phyloP scores from a whole-genome alignment of 1,140 invertebrate genomes.

The Theocolax elegans region DNA sequence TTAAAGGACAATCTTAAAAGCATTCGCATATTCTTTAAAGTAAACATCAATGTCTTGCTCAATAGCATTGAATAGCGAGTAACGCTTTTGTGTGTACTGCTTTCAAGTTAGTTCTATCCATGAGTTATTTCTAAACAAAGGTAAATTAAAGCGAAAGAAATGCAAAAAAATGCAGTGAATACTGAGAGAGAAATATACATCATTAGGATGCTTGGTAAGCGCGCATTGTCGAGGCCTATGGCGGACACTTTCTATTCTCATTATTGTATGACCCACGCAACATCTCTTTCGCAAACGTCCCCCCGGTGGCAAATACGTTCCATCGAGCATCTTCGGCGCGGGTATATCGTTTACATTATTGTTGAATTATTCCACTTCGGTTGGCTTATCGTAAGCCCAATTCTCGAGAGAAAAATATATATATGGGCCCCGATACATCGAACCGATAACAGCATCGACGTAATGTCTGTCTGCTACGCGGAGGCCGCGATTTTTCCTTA shows the following conservation, averaged over 20 bases:
- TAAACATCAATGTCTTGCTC: too few relatives aligned
- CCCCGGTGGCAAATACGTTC: background rate
- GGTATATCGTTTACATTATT: background rate
- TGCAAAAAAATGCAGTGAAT: too few relatives aligned
- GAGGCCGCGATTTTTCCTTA: too few relatives aligned
- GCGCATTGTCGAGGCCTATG: conserved; percentile 23
- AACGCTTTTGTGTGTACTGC: too few relatives aligned
- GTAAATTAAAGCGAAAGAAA: too few relatives aligned
- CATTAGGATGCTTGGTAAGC: conserved; percentile 23
- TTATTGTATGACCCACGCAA: conserved; percentile 23
- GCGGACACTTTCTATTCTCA: conserved; percentile 39
- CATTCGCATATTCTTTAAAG: too few relatives aligned
- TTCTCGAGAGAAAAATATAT: background rate
- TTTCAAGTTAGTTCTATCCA: background rate
- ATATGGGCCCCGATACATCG: background rate
- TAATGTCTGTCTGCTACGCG: too few relatives aligned
- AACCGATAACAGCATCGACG: too few relatives aligned
- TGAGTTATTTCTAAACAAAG: conserved; percentile 1
- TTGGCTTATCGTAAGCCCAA: background rate
- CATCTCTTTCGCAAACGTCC: background rate
- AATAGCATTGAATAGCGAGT: too few relatives aligned
- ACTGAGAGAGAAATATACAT: background rate
- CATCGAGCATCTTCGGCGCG: background rate
- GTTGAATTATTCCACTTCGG: background rate
- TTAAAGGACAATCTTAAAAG: too few relatives aligned